Base-by-base conservation (phyloP, 1,140 invertebrate species). In the Solenopsis fugax region DNA sequence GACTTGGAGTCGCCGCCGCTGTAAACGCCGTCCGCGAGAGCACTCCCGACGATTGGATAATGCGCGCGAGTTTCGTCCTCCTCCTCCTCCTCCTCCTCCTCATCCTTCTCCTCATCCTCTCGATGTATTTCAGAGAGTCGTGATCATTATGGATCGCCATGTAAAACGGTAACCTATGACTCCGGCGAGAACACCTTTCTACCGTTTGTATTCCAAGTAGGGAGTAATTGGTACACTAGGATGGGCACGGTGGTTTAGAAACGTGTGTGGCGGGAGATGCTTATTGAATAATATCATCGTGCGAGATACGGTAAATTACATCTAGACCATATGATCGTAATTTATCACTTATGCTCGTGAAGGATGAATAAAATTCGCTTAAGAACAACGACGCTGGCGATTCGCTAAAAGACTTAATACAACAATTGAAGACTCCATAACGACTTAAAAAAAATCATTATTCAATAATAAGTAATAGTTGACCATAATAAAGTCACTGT, bases 41-140 rank as follows among this genome's bases (percentile, higher is more conserved):
- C 90, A 82, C 87, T 90, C 87, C 77, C 89, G 88, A 89, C 89
- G 90, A 92, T 93, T 94, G 91, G 91, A 93, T 94, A 93, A 94
- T 92, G 89, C 92, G 78, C 78, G 78, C 64, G 81, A 84, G 90
- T 92, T 92, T 93, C 91, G 90, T 91, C 92, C 91, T 91, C 90
- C 85, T 91, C 88, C 88, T 88, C 87, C 75, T 77, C 41, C 56
- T 48, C 12, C 72, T 41, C 3, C 24, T n/a, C 29, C 71, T 77
- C 21, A 37, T 34, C 52, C 48, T 75, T 21, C 24, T 16, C 50
- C 52, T 9, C 24, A 34, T 67, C 37, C 24, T 69, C 54, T 58
- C 73, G 60, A 80, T 24, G 65, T 62, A 71, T 62, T 80, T 56
- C 56, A 24, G 6, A 52, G 50, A 37, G 56, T 54, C 37, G 56